Base-by-base conservation (phyloP, 1,140 invertebrate species). In the Apis dorsata region DNA sequence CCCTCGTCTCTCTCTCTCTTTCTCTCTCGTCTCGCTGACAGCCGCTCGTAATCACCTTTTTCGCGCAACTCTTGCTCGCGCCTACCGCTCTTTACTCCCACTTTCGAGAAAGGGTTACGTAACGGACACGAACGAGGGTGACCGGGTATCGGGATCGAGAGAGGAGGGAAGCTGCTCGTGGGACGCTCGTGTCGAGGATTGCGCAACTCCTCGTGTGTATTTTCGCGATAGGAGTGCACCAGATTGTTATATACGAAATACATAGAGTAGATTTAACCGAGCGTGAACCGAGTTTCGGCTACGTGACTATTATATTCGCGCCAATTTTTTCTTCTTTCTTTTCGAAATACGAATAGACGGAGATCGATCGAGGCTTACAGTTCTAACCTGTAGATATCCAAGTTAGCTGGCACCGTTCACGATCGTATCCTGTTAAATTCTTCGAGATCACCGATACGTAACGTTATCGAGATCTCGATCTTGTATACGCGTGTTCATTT, bases 21-120 rank as follows among this genome's bases (percentile, higher is more conserved):
- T 24, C 24, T 15, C 34, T 60, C 21, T 19, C 34, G 19, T 55
- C 62, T 5, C 68, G 79, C 70, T 55, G 79, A 80, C 69, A 80
- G 69, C 71, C 79, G 60, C 28, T 65, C 79, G 79, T 68, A 76
- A 81, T 81, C 73, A 68, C 63, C 72, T 59, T 77, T 81, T 77
- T 69, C 80, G 73, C 80, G 55, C 53, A 75, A 81, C 34, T 74
- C 15, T 51, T 19, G 21, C 59, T 59, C 57, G 51, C 53, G 68
- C 44, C 55, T 34, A 21, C 51, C 8, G 34, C 60, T 62, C 21
- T 13, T n/a, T 15, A 15, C 75, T 21, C 74, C 66, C 34, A 68
- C 76, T n/a, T 60, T 9, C 68, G 9, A 44, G 1, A 44, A 17
- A 0, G 10, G 49, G 49, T 80, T 80, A 73, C 78, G 78, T 80